These are phyloP conservation scores for Xyrichtys novacula DNA, from an alignment of 2,797 vertebrate genomes.

Conservation along the genomic window DNA sequence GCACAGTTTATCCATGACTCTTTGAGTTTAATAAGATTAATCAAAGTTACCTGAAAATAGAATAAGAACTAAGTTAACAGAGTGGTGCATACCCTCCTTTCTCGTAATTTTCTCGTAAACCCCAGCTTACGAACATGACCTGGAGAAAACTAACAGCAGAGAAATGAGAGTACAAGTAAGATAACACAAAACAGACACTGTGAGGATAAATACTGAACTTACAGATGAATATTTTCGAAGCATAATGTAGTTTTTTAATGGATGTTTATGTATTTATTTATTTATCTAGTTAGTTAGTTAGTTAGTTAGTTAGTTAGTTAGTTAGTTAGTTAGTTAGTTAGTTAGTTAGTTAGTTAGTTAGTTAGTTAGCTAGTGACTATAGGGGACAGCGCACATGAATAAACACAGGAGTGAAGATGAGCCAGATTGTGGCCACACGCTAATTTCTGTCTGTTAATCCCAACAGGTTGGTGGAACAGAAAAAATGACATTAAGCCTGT, in stretches of 20 bases:
- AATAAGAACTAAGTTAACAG: background rate
- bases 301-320: too few species aligned
- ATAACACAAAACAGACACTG: background rate
- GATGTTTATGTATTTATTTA: too few species aligned
- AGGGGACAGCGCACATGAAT: too few species aligned
- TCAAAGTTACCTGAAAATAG: background rate
- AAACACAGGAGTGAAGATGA: too few species aligned
- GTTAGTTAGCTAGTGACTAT: too few species aligned
- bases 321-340: too few species aligned
- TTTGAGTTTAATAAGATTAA: background rate
- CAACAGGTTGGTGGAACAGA: too few species aligned
- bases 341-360: too few species aligned
- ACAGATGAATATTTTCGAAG: background rate
- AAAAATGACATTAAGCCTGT: too few species aligned
- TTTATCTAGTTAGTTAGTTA: too few species aligned
- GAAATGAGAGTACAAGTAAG: background rate
- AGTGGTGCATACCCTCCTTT: constrained; percentile 70
- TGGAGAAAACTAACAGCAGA: constrained; percentile 69
- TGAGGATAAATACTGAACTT: background rate
- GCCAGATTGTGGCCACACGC: too few species aligned
- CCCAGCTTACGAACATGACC: constrained; percentile 77
- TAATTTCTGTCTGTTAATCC: too few species aligned
- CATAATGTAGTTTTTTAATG: background rate
- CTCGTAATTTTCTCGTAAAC: constrained; percentile 74
- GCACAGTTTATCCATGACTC: background rate